phyloP scores from a whole-genome alignment of 1,140 invertebrate genomes.

The Habropoda laboriosa region DNA sequence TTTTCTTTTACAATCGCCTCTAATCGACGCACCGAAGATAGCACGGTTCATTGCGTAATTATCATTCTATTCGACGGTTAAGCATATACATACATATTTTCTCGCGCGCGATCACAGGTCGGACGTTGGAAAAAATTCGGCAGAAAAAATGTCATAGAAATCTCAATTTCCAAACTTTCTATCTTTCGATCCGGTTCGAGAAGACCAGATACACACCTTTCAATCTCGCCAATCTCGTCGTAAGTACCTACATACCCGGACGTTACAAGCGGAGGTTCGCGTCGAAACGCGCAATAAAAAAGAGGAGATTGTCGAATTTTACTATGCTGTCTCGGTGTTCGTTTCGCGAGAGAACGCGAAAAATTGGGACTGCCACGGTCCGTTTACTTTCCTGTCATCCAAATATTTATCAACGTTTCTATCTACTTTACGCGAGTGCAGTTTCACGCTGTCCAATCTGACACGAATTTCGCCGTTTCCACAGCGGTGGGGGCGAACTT shows the following conservation, averaged over 20 bases:
- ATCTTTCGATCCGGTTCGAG: neutral
- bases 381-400: neutral
- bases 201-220: neutral
- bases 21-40: neutral
- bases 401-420: constrained; percentile 40
- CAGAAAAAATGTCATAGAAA: neutral
- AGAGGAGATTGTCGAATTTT: neutral
- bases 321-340: neutral
- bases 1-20: neutral
- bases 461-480: constrained; percentile 37
- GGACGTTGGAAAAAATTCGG: too few relatives aligned
- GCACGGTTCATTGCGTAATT: neutral
- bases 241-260: neutral
- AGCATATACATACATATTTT: too few relatives aligned
- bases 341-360: neutral
- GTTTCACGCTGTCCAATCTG: constrained; percentile 19
- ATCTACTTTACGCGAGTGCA: constrained; percentile 24
- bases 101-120: too few relatives aligned
- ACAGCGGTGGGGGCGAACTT: too few relatives aligned
- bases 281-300: neutral
- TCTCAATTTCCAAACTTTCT: neutral
- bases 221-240: neutral
- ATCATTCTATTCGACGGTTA: neutral
- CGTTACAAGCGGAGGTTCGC: neutral
- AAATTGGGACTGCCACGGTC: neutral